These are phyloP conservation scores for Hirtodrosophila histrioides DNA, from an alignment of 2,888 invertebrate genomes.

Conservation along the genomic window DNA sequence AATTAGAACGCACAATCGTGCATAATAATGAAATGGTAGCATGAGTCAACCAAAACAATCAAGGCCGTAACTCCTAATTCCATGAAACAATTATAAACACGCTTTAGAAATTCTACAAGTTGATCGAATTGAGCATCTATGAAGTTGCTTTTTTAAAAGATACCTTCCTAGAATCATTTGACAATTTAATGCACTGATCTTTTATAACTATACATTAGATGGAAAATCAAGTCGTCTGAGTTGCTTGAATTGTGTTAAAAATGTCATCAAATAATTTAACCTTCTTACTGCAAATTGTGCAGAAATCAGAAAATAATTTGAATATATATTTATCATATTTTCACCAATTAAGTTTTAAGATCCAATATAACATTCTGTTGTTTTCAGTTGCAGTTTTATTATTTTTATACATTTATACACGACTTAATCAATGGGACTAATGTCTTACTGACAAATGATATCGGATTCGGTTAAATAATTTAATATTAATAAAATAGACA, in stretches of 20 bases:
- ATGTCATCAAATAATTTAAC: slow-evolving; percentile 3
- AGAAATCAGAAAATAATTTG: too few relatives aligned
- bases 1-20: slow-evolving; percentile 67
- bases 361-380: too few relatives aligned
- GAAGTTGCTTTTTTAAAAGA: slow-evolving; percentile 13
- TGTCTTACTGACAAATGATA: too few relatives aligned
- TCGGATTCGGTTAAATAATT: too few relatives aligned
- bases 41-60: slow-evolving; percentile 57
- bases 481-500: too few relatives aligned
- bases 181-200: slow-evolving; percentile 11
- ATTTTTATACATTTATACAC: too few relatives aligned
- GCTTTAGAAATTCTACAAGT: slow-evolving; percentile 14
- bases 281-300: neutral
- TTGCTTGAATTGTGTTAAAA: neutral
- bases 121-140: slow-evolving; percentile 24
- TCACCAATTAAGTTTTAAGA: too few relatives aligned
- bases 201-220: slow-evolving; percentile 13
- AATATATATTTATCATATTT: too few relatives aligned
- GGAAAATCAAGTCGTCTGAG: slow-evolving; percentile 21
- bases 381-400: too few relatives aligned
- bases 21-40: slow-evolving; percentile 63
- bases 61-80: slow-evolving; percentile 44
- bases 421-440: too few relatives aligned
- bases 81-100: slow-evolving; percentile 41
- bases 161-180: slow-evolving; percentile 13